A percentile compares a stretch with the other conserved stretches of the same genome.
Conservation (phyloP, 2,113 vertebrate genomes). For the Pangasianodon gigas region DNA sequence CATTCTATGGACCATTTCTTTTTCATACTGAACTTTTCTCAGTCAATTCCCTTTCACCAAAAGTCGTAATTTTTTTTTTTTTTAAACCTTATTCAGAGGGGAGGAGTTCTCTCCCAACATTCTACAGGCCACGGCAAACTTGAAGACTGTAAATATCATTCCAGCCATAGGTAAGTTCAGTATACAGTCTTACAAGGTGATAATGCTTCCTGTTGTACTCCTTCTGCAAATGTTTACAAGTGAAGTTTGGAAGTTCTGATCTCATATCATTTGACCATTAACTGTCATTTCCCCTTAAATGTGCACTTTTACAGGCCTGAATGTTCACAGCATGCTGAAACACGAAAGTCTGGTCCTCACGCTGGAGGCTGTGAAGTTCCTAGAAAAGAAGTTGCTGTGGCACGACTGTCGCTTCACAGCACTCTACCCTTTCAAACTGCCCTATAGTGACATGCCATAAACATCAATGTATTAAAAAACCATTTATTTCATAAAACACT, state of each 20-base stretch:
- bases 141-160: slow-evolving; percentile 82
- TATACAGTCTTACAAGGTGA: too few relatives aligned
- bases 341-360: slow-evolving; percentile 82
- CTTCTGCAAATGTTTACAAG: not conserved
- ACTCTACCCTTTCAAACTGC: slow-evolving; percentile 80
- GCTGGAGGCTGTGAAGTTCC: slow-evolving; percentile 74
- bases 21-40: not conserved
- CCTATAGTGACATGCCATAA: slow-evolving; percentile 78
- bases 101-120: slow-evolving; percentile 79
- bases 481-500: slow-evolving; percentile 56
- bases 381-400: slow-evolving; percentile 88
- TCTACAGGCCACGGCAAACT: slow-evolving; percentile 65
- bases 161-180: slow-evolving; percentile 80
- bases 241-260: not conserved
- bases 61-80: not conserved
- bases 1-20: too few relatives aligned
- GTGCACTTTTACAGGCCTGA: slow-evolving; percentile 74
- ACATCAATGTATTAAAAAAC: slow-evolving; percentile 41
- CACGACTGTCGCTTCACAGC: slow-evolving; percentile 74
- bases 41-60: not conserved
- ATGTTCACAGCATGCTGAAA: slow-evolving; percentile 87
- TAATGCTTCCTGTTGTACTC: not conserved
- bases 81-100: slow-evolving; percentile 62
- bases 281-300: not conserved
- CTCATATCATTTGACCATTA: not conserved